Evolutionary conservation across 1,140 invertebrate species (phyloP), one percentile per base, ranked within the genome.

Genomic region (Limonius californicus): DNA sequence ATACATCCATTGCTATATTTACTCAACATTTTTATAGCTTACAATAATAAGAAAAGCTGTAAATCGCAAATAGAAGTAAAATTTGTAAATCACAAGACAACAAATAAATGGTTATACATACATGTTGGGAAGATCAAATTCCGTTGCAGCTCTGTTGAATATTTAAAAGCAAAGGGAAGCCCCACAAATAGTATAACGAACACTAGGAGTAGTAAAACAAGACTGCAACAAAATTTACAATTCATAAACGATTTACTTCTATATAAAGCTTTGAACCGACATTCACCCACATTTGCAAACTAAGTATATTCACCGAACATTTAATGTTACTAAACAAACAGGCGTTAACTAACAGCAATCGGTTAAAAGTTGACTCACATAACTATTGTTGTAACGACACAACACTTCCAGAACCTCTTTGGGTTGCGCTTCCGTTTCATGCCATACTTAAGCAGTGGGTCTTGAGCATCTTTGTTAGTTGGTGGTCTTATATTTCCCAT

Each of bases 141-240:
- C 32, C 65, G 65, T 61, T 74, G 70, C 20, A 74, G 30, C 3
- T 54, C 56, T 45, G 72, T 55, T 1, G 68, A 71, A 9, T 66
- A 45, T 65, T 65, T 69, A 57, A 74, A 73, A 1, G 66, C 63
- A 27, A 74, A 47, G 18, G 73, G 73, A 50, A 74, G 45, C 12
- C 69, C 35, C 16, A 74, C 64, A 59, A 70, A 74, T 39, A 67
- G 54, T 23, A 67, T 21, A 3, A 72, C 47, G 16, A 70, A 65
- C 3, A 63, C 16, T 32, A 72, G 20, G 8, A 70, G 62, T 43
- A 67, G 16, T 61, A 73, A 27, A 18, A 43, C 56, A 42, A 65
- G 9, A 30, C 66, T 68, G 35, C 23, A 63, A 68, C 20, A 61
- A 1, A 55, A 32, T 50, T 11, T 50, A 6, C 27, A 32, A 32